Base-by-base conservation (phyloP, 2,797 vertebrate genomes). In the Danio albolineatus region DNA sequence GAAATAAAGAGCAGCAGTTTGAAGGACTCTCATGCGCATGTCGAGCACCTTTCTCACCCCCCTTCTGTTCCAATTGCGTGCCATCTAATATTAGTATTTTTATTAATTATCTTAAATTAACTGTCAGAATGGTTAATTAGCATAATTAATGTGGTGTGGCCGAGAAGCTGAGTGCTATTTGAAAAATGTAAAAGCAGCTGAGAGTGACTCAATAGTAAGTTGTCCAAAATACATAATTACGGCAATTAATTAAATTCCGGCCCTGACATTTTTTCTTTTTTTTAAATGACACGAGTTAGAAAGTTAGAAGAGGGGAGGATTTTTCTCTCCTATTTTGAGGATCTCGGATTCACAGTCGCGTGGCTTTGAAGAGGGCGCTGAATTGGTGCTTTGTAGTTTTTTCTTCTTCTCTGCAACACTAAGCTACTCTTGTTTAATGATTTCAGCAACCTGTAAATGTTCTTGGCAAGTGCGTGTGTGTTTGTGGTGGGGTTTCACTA, bases 21-120 rank as follows among this genome's bases (percentile, higher is more conserved):
- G 19, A 73, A 85, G 69, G 46, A 9, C 14, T 19, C 36, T 60
- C 43, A 44, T 71, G 82, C 39, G 4, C 61, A 49, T 57, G 66
- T 61, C 49, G 16, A 46, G 16, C 39, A 16, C 19, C 10, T 7
- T 46, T 43, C 60, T 78, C 9, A n/a, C 56, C 51, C 10, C 12
- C 17, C 21, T 16, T 57, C 73, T 16, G 48, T 21, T 89, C 78
- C 80, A 85, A 83, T 88, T 89, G 87, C 85, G 80, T 87, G 87
- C 78, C 83, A 80, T 92, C 91, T 92, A 93, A 91, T 92, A 93
- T 94, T 93, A 93, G 90, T 91, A 91, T 92, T 93, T 91, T 88
- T 92, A 93, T 93, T 92, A 92, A 93, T 94, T 91, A 93, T 91
- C 85, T 89, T 88, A 90, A 93, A 93, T 93, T 86, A 93, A 90